Evolutionary conservation across 2,797 vertebrate species (phyloP).

Genomic region (Syngnathus rostellatus): DNA sequence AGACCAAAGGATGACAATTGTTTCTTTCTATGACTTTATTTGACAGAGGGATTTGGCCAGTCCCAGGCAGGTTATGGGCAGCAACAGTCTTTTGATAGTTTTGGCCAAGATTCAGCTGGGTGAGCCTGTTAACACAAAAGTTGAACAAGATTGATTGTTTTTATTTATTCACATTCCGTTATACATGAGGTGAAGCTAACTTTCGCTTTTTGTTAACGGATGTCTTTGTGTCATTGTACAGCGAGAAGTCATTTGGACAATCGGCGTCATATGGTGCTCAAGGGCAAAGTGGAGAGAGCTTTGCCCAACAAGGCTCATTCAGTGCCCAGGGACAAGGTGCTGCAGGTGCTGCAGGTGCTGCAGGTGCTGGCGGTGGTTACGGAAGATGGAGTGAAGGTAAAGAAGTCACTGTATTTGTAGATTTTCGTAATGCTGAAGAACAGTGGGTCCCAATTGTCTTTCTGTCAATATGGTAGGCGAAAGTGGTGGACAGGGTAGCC

Average conservation of each 20-base stretch:
- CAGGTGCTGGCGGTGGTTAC: slow-evolving; percentile 31
- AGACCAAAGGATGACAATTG: background rate
- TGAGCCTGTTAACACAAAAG: slow-evolving; percentile 33
- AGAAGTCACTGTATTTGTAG: background rate
- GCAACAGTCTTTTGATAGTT: slow-evolving; percentile 52
- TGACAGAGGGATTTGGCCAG: slow-evolving; percentile 53
- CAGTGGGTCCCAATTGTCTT: background rate
- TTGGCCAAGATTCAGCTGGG: slow-evolving; percentile 58
- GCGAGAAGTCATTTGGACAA: slow-evolving; percentile 57
- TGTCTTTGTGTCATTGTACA: slow-evolving; percentile 10
- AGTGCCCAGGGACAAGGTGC: slow-evolving; percentile 38
- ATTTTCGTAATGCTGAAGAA: background rate
- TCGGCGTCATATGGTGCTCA: slow-evolving; percentile 47
- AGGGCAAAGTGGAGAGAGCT: slow-evolving; percentile 42
- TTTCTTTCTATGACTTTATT: background rate
- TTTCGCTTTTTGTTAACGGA: no score
- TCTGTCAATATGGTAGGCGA: slow-evolving; percentile 48
- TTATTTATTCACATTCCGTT: background rate
- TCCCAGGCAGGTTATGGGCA: slow-evolving; percentile 42
- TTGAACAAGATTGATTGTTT: background rate
- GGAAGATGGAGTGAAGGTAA: slow-evolving; percentile 66
- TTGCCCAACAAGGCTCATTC: slow-evolving; percentile 51
- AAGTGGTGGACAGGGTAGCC: slow-evolving; percentile 46
- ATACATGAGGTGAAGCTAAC: no score
- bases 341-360: slow-evolving; percentile 13